Percentiles rank a stretch among this genome's conserved stretches.
Evolutionary conservation across 2,797 vertebrate species (phyloP).

Genomic region (Lacerta bilineata): DNA sequence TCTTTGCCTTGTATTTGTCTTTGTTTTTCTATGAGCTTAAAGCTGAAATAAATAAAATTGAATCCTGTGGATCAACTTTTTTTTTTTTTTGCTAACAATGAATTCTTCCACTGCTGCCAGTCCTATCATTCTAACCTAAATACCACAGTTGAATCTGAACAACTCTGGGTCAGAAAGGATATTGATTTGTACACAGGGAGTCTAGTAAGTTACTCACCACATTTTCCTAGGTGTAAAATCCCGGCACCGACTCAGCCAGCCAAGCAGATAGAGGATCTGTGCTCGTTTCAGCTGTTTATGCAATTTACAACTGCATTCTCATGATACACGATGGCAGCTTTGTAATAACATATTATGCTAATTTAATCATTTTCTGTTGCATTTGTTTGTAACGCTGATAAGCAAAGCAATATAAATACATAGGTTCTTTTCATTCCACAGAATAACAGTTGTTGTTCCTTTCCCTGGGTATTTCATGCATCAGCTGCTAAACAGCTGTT

Average conservation of each 20-base stretch:
- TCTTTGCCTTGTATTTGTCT: not conserved
- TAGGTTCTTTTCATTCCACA: conserved; percentile 18
- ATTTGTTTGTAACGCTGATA: conserved; percentile 25
- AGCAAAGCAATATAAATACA: conserved; percentile 27
- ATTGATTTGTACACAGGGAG: not conserved
- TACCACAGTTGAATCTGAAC: not conserved
- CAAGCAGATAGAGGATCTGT: not conserved
- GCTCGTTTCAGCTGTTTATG: conserved; percentile 2
- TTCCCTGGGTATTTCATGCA: conserved; percentile 23
- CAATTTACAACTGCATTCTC: conserved; percentile 4
- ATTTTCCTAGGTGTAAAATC: conserved; percentile 1
- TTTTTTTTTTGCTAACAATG: not conserved
- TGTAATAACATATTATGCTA: conserved; percentile 33
- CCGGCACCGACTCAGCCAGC: not conserved
- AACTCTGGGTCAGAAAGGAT: not conserved
- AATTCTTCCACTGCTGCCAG: not conserved
- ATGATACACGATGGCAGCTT: conserved; percentile 16
- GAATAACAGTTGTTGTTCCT: conserved; percentile 18
- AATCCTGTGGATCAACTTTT: not conserved
- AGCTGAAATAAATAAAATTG: too few species aligned
- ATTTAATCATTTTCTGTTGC: conserved; percentile 30
- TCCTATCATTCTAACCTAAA: not conserved
- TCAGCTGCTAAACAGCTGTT: conserved; percentile 25
- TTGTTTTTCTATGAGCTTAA: too few species aligned
- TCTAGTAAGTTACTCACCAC: not conserved